Evolutionary conservation across 1,140 invertebrate species (phyloP).

Genomic region (Agrypnia vestita): DNA sequence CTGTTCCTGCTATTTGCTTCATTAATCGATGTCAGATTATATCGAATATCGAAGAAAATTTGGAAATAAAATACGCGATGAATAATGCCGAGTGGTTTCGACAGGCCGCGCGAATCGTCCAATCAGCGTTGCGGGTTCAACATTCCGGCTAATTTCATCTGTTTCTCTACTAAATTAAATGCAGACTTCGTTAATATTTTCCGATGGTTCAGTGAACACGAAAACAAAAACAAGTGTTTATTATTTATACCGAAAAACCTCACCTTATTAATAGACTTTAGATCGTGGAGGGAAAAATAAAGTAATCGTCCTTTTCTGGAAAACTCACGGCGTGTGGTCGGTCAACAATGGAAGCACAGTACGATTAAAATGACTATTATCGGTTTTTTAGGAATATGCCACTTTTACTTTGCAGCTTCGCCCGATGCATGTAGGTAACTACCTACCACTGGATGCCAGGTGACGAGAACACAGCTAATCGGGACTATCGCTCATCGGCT

Average conservation of each 20-base stretch:
- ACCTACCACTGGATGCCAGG: too few species aligned
- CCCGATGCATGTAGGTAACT: too few species aligned
- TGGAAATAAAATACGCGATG: slow-evolving; percentile 24
- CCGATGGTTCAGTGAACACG: neutral
- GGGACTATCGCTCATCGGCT: too few species aligned
- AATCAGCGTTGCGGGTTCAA: neutral
- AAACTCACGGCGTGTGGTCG: neutral
- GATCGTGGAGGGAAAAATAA: neutral
- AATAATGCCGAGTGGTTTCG: slow-evolving; percentile 36
- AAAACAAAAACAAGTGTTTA: slow-evolving; percentile 8
- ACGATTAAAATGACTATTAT: too few species aligned
- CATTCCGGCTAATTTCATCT: neutral
- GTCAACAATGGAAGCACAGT: too few species aligned
- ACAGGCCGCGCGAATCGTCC: slow-evolving; percentile 6
- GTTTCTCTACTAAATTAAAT: slow-evolving; percentile 7
- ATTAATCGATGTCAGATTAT: slow-evolving; percentile 54
- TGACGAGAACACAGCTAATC: too few species aligned
- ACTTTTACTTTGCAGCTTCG: too few species aligned
- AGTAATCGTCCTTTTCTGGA: too few species aligned
- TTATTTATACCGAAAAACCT: neutral
- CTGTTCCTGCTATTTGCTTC: slow-evolving; percentile 47
- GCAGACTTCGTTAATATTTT: slow-evolving; percentile 7
- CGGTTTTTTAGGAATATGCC: too few species aligned
- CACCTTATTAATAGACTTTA: too few species aligned
- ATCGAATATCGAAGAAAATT: slow-evolving; percentile 31